Base-by-base conservation (phyloP, 1,140 invertebrate genomes). In the Meloidogyne chitwoodi region DNA sequence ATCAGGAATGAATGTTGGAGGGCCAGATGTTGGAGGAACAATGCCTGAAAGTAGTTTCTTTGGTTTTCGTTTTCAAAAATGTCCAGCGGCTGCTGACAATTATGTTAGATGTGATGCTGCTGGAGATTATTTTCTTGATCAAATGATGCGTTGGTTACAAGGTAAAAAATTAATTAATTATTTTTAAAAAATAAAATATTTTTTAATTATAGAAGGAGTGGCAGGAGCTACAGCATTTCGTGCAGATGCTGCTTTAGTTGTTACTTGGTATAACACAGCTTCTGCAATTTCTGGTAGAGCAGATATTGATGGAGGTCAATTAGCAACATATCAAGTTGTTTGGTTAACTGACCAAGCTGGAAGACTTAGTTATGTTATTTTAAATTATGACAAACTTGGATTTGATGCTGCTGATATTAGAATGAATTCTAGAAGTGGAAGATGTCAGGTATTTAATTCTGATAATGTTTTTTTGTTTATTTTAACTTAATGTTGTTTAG, bases 231-330 rank as follows among this genome's bases (percentile, higher is more conserved):
- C 75, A 48, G 84, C 83, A 27, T 86, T 86, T 73, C 83, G 85
- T 27, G 85, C 85, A 16, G 85, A 86, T 75, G 84, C 85, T 38
- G 85, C 85, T 4, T 62, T 86, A 12, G 79, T 86, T 34, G 85
- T 86, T 34, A 86, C 85, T 12, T 86, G 85, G 85, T 87, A 86
- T 69, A 87, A 86, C 67, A 86, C 86, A 1, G 85, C 85, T 56
- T 87, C 85, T 19, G 85, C 85, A 24, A 72, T 86, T n/a, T 82
- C 86, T 6, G 85, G 82, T 31, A 77, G 85, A 62, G 76, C 85
- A n/a, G 85, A 86, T 71, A 78, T 86, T 26, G 86, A 87, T 73
- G 79, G 80, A 12, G 85, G 86, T 44, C 82, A 87, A 71, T 48
- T 84, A 38, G 82, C 85, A 6, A 86, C 85, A 0, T 86, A 86